A percentile compares a stretch with the other conserved stretches of the same genome.
Evolutionary conservation across 2,888 invertebrate species (phyloP).

Genomic region (Xiphydria camelus): DNA sequence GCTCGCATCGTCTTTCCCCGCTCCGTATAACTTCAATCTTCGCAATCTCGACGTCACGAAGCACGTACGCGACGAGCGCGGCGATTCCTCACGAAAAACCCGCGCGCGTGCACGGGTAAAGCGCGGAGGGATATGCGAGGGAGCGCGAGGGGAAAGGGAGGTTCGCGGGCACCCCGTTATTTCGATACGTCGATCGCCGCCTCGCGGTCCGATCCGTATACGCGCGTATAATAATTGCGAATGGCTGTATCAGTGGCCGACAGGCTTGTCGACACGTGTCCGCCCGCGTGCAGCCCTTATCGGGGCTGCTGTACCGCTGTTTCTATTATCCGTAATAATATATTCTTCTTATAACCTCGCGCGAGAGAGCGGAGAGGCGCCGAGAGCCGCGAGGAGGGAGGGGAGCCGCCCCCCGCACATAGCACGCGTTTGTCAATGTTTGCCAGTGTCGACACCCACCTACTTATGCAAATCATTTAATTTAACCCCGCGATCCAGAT

Average conservation of each 20-base stretch:
- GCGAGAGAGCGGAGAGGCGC: conserved; percentile 6
- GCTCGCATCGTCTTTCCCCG: too few species aligned
- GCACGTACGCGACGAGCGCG: too few species aligned
- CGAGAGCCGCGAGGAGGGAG: conserved; percentile 9
- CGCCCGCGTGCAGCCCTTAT: conserved; percentile 43
- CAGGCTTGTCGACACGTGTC: conserved; percentile 46
- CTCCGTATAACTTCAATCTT: too few species aligned
- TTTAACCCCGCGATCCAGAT: conserved; percentile 56
- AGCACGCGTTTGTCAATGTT: conserved; percentile 57
- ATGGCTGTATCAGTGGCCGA: conserved; percentile 50
- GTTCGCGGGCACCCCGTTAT: too few species aligned
- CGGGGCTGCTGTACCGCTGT: conserved; percentile 34
- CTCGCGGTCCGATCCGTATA: too few species aligned
- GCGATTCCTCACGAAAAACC: too few species aligned
- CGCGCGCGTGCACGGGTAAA: too few species aligned
- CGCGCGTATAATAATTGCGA: conserved; percentile 47
- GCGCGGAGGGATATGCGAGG: too few species aligned
- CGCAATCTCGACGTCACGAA: too few species aligned
- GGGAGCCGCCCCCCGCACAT: conserved; percentile 16
- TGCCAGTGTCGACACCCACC: conserved; percentile 59
- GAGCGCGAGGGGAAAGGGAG: too few species aligned
- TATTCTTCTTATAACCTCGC: conserved; percentile 47
- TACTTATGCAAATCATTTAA: conserved; percentile 60
- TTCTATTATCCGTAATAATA: conserved; percentile 56
- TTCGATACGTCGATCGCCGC: too few species aligned